Base-by-base conservation (phyloP, 2,797 vertebrate genomes). In the Champsocephalus esox region DNA sequence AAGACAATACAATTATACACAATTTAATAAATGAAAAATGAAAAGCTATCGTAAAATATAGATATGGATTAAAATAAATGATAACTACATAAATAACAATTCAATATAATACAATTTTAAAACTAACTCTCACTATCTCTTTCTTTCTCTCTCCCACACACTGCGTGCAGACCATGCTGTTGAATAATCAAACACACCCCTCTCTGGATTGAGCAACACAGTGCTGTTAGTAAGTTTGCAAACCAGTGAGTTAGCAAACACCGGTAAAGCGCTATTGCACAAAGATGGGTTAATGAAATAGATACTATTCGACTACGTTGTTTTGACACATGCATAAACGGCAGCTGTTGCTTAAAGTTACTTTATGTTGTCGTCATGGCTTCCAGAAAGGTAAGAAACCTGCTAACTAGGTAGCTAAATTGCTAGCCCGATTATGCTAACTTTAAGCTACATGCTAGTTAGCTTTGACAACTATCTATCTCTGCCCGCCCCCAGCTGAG, bases 331-430 rank as follows among this genome's bases (percentile, higher is more conserved):
- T 3, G 50, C 1, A 43, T 21, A 10, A n/a, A 49, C 62, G n/a
- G 44, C 14, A 17, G 2, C 34, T 41, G 44, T 24, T 34, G 12
- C 4, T 2, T 8, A 13, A 46, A 70, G 12, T 16, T 45, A 17
- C 2, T 10, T 19, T 38, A 45, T 14, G 58, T 17, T 59, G 19
- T 41, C 73, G 70, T 13, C 54, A 94, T 93, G 93, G 81, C 84
- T 52, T 80, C 71, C n/a, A 84, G 83, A 72, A 93, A 94, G 91
- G 93, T 94, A 90, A 89, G 92, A 73, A 61, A 17, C 32, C 32
- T 48, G 65, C 70, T 19, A 46, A 46, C 54, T 58, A n/a, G 55
- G 21, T 45, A 21, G 70, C 79, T 79, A 71, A 54, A 19, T 2
- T 46, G 68, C 50, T 79, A 79, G 19, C 45, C 13, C 52, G n/a